phyloP scores from a whole-genome alignment of 2,797 vertebrate genomes.

The Bryconaethiops microstoma region DNA sequence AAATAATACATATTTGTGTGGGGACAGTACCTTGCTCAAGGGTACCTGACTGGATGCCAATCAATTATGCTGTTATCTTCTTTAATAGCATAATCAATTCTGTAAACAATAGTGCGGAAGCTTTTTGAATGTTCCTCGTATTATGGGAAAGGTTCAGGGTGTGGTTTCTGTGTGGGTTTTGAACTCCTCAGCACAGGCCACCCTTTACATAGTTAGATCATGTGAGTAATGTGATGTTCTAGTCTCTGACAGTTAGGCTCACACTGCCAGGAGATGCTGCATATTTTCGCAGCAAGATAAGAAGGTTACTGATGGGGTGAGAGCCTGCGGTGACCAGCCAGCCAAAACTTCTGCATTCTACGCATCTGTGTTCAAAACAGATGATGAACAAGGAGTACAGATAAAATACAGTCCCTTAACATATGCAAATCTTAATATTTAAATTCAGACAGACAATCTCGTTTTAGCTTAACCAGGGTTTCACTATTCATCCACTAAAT shows the following conservation, averaged over 20 bases:
- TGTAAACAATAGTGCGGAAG: no score
- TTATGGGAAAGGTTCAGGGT: neutral
- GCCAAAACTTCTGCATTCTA: neutral
- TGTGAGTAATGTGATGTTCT: constrained; percentile 21
- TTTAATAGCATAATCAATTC: no score
- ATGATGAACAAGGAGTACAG: neutral
- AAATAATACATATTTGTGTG: no score
- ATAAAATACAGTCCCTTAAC: neutral
- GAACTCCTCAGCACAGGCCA: neutral
- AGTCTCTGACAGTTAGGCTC: constrained; percentile 13
- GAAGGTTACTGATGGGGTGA: neutral
- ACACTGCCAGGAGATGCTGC: constrained; percentile 10
- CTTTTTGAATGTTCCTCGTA: no score
- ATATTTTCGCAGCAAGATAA: neutral
- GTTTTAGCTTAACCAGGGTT: neutral
- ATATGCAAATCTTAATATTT: neutral
- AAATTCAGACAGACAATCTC: neutral
- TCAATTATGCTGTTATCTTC: no score
- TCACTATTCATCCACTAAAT: neutral
- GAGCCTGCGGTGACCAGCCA: neutral
- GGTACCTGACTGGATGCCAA: no score
- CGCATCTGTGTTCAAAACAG: neutral
- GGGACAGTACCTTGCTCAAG: no score
- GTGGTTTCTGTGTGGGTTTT: neutral
- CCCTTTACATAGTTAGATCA: neutral